A percentile compares a stretch with the other conserved stretches of the same genome.
Evolutionary conservation across 2,888 invertebrate species (phyloP).

Genomic region (Agrochola lota): DNA sequence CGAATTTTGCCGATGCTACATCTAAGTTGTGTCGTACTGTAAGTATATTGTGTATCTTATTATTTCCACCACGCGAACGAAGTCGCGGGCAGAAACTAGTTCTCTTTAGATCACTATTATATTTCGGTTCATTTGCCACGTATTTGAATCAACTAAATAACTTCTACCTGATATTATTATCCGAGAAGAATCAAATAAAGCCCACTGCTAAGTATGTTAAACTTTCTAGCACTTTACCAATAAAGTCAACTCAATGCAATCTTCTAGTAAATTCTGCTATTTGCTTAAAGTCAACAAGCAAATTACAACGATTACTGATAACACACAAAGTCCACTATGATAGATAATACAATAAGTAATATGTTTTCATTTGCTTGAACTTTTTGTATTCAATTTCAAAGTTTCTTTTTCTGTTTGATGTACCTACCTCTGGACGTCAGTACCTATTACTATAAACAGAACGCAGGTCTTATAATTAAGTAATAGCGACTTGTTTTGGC

Average conservation of each 20-base stretch:
- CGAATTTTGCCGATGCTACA: too few species aligned
- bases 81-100: too few species aligned
- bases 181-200: not conserved
- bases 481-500: too few species aligned
- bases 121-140: not conserved
- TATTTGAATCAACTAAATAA: not conserved
- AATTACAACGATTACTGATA: not conserved
- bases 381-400: not conserved
- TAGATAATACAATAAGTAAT: not conserved
- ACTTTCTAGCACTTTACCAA: not conserved
- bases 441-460: not conserved
- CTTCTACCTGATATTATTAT: not conserved
- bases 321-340: not conserved
- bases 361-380: too few species aligned
- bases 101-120: not conserved
- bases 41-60: too few species aligned
- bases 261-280: not conserved
- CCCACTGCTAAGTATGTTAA: not conserved
- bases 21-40: too few species aligned
- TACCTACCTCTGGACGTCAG: not conserved
- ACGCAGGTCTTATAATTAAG: not conserved
- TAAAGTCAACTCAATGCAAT: not conserved
- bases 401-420: not conserved
- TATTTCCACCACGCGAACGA: too few species aligned
- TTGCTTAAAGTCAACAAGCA: not conserved